Evolutionary conservation across 2,113 vertebrate species (phyloP).

Genomic region (Mesocricetus auratus): DNA sequence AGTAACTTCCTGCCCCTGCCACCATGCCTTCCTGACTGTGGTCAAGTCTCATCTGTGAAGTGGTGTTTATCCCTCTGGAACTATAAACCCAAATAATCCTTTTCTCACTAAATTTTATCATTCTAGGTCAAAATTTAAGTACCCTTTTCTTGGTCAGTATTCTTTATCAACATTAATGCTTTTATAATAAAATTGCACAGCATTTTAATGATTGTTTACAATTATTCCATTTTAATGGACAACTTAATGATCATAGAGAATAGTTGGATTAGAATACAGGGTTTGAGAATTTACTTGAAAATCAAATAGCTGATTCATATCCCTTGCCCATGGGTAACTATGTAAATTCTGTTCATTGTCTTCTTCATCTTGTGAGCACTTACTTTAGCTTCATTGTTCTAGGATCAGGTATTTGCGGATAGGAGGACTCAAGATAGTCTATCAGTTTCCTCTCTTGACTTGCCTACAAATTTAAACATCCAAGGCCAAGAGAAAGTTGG

Average conservation of each 20-base stretch:
- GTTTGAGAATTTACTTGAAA: too few relatives aligned
- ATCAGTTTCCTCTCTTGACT: not conserved
- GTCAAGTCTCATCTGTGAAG: not conserved
- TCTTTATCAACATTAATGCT: not conserved
- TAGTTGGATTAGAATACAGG: too few relatives aligned
- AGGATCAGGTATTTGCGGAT: not conserved
- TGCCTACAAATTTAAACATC: conserved; percentile 16
- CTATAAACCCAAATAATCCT: not conserved
- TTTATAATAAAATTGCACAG: not conserved
- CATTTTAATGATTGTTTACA: conserved; percentile 9
- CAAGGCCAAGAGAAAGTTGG: not conserved
- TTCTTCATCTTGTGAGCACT: not conserved
- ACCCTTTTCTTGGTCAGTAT: not conserved
- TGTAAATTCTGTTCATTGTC: not conserved
- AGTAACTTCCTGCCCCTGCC: not conserved
- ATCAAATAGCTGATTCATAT: not conserved
- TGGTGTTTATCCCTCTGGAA: not conserved
- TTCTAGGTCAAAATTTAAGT: not conserved
- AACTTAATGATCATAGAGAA: not conserved
- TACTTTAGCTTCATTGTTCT: not conserved
- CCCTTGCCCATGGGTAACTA: not conserved
- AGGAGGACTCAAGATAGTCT: not conserved
- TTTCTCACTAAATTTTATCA: not conserved
- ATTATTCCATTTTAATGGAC: not conserved
- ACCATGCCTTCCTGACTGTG: not conserved